Conservation (phyloP, 2,888 invertebrate genomes). For the Ganaspis brasiliensis region DNA sequence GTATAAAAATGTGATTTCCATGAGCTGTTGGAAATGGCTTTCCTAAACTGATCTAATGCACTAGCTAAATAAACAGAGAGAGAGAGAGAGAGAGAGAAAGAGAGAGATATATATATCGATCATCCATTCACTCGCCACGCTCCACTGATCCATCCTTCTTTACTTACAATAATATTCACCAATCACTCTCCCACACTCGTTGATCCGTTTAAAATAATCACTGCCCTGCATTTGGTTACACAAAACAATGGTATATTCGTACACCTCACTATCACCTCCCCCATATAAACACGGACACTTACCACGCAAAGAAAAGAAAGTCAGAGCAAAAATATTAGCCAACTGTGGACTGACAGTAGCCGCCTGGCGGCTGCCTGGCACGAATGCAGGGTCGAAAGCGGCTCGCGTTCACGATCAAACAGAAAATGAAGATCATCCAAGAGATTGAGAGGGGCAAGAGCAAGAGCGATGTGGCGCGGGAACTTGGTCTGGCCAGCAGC, state of each 20-base stretch:
- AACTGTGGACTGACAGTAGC: conserved; percentile 67
- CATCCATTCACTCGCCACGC: conserved; percentile 39
- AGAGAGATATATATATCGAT: conserved; percentile 54
- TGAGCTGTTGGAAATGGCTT: conserved; percentile 61
- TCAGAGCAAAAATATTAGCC: conserved; percentile 64
- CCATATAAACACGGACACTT: conserved; percentile 63
- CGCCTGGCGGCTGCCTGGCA: conserved; percentile 61
- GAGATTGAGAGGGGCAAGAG: conserved; percentile 83
- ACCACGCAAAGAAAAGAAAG: conserved; percentile 61
- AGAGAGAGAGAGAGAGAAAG: conserved; percentile 30
- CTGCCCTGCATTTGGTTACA: conserved; percentile 63
- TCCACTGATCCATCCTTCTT: conserved; percentile 44
- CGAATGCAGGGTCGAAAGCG: conserved; percentile 83
- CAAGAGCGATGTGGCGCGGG: conserved; percentile 83
- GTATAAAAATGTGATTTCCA: conserved; percentile 21
- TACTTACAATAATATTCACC: conserved; percentile 30
- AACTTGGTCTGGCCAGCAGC: conserved; percentile 83
- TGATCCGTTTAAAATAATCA: conserved; percentile 60
- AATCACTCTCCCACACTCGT: conserved; percentile 65
- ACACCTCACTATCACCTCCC: conserved; percentile 30
- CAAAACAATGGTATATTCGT: conserved; percentile 49
- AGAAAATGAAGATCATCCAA: conserved; percentile 84
- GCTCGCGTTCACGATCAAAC: conserved; percentile 84
- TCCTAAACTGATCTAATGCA: conserved; percentile 49
- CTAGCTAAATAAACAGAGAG: conserved; percentile 35